Evolutionary conservation across 2,888 invertebrate genomes (phyloP).

Genomic region (Cephus sareptanus): DNA sequence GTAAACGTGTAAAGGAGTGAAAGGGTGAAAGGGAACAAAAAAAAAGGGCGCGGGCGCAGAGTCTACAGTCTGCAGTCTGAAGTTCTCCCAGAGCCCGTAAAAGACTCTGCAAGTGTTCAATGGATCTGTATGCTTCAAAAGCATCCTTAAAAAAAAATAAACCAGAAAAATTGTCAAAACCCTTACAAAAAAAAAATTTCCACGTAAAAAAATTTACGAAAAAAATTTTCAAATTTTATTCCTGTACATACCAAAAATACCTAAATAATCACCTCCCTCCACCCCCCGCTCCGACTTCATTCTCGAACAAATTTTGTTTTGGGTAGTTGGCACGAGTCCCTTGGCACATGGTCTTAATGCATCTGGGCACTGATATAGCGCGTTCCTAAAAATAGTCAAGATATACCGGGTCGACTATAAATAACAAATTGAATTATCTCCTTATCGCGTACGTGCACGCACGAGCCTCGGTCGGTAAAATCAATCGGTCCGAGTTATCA

Average conservation of each 20-base stretch:
- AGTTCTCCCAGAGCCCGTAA: neutral
- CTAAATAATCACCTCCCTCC: no score
- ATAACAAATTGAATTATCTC: slow-evolving; percentile 34
- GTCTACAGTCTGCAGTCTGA: neutral
- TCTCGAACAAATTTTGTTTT: neutral
- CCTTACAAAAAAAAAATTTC: neutral
- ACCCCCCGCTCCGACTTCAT: neutral
- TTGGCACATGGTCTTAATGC: neutral
- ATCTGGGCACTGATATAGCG: slow-evolving; percentile 30
- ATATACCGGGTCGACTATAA: slow-evolving; percentile 31
- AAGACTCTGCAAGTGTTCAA: neutral
- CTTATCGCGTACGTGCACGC: slow-evolving; percentile 20
- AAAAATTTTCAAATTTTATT: neutral
- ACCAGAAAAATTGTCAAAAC: neutral
- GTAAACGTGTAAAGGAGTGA: neutral
- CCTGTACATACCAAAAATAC: no score
- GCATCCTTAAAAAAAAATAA: neutral
- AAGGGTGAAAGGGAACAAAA: neutral
- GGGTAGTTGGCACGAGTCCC: neutral
- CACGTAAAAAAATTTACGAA: neutral
- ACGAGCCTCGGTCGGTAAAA: neutral
- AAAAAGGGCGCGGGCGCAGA: neutral
- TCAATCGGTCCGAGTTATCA: neutral
- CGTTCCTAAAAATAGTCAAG: slow-evolving; percentile 34
- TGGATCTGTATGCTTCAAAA: neutral